Conservation (phyloP, 2,113 vertebrate genomes). For the Psephotus haematonotus region DNA sequence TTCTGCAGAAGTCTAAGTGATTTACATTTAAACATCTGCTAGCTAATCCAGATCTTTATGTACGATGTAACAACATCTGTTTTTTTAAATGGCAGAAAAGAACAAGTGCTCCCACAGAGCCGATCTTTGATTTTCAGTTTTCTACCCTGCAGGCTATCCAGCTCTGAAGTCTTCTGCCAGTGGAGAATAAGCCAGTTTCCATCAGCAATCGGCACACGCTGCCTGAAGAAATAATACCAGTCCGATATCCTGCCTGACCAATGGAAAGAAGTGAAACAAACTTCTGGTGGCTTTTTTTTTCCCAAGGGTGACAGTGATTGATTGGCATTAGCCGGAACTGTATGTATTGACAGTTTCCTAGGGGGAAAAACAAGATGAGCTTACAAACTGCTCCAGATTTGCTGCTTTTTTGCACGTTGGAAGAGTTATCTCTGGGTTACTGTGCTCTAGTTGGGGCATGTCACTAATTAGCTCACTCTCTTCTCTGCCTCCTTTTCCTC, state of each 20-base stretch:
- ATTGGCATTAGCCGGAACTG: neutral
- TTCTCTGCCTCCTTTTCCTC: neutral
- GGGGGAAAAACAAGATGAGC: neutral
- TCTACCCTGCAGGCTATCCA: neutral
- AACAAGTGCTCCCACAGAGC: neutral
- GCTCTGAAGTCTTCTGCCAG: constrained; percentile 10
- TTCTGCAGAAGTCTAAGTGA: neutral
- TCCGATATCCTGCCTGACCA: neutral
- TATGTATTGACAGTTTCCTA: neutral
- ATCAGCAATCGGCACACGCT: neutral
- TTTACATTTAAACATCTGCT: neutral
- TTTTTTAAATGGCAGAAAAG: neutral
- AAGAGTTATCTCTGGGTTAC: neutral
- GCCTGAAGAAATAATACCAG: neutral
- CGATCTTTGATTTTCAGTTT: constrained; percentile 38
- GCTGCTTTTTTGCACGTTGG: neutral
- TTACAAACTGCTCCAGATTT: neutral
- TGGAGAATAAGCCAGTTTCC: neutral
- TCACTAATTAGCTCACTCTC: neutral
- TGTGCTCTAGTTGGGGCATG: neutral
- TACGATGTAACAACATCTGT: neutral
- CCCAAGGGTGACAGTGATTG: neutral
- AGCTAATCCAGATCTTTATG: neutral
- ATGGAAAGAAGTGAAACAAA: neutral
- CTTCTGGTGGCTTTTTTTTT: neutral